These are phyloP conservation scores for Papilio xuthus DNA, from an alignment of 1,140 invertebrate species.

Conservation along the genomic window DNA sequence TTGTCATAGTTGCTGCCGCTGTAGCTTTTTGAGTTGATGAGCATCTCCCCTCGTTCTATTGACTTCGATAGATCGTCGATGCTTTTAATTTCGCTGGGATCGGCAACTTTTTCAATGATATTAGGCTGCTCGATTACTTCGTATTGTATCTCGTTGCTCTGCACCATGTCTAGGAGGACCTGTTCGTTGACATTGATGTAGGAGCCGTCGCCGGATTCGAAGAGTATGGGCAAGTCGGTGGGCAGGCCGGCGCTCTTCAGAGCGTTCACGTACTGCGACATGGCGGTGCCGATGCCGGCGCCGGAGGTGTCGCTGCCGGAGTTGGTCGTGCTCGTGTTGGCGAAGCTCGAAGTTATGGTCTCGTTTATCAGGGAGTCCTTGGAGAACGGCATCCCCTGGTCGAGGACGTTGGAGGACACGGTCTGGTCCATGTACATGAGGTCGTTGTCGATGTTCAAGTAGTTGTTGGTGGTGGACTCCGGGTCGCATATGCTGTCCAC, in stretches of 20 bases:
- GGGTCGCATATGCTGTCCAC: slow-evolving; percentile 75
- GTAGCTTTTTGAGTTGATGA: slow-evolving; percentile 59
- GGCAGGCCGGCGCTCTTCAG: slow-evolving; percentile 81
- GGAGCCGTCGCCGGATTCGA: slow-evolving; percentile 82
- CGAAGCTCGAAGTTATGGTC: slow-evolving; percentile 63
- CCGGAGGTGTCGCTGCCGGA: slow-evolving; percentile 47
- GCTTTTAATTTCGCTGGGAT: slow-evolving; percentile 78
- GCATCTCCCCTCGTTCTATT: slow-evolving; percentile 74
- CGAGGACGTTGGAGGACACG: slow-evolving; percentile 62
- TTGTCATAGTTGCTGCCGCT: slow-evolving; percentile 57
- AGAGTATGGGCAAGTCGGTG: slow-evolving; percentile 81
- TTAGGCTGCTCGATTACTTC: slow-evolving; percentile 81
- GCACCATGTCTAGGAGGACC: slow-evolving; percentile 81
- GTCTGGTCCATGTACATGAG: slow-evolving; percentile 74
- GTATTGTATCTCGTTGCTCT: slow-evolving; percentile 81
- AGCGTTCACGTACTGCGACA: slow-evolving; percentile 80
- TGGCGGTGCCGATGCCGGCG: slow-evolving; percentile 63
- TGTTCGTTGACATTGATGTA: slow-evolving; percentile 83
- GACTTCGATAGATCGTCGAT: slow-evolving; percentile 78
- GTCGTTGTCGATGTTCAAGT: slow-evolving; percentile 71
- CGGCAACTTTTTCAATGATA: slow-evolving; percentile 76
- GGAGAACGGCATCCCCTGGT: slow-evolving; percentile 57
- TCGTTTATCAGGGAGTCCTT: slow-evolving; percentile 63
- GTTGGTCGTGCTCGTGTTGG: slow-evolving; percentile 49
- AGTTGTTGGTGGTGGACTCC: slow-evolving; percentile 61